A percentile compares a stretch with the other conserved stretches of the same genome.
Evolutionary conservation across 1,140 invertebrate species (phyloP).

Genomic region (Eriosoma lanigerum): DNA sequence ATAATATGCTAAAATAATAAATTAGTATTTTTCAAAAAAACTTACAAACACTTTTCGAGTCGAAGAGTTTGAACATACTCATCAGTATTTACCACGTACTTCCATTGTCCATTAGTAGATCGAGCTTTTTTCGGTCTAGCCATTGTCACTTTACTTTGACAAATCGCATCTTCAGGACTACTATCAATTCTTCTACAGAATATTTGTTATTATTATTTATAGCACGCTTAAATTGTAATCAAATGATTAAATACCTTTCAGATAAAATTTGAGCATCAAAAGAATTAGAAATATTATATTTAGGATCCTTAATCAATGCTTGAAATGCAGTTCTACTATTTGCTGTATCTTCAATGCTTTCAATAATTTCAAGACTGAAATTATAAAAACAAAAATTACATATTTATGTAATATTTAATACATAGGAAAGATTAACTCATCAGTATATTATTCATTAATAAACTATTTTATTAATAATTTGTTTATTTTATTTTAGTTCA

Average conservation of each 20-base stretch:
- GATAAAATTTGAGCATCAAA: slow-evolving; percentile 35
- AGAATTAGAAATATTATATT: slow-evolving; percentile 41
- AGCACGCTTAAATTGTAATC: too few relatives aligned
- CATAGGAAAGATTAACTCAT: too few relatives aligned
- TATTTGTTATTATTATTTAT: neutral
- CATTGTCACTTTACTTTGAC: slow-evolving; percentile 80
- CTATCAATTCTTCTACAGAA: slow-evolving; percentile 5
- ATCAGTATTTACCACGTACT: slow-evolving; percentile 83
- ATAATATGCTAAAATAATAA: neutral
- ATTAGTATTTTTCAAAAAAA: slow-evolving; percentile 4
- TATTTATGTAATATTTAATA: too few relatives aligned
- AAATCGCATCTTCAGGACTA: slow-evolving; percentile 56
- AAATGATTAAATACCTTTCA: slow-evolving; percentile 17
- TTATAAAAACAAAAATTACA: slow-evolving; percentile 20
- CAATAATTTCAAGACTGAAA: slow-evolving; percentile 72
- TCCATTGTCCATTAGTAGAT: slow-evolving; percentile 80
- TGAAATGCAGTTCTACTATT: slow-evolving; percentile 67
- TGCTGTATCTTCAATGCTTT: slow-evolving; percentile 66
- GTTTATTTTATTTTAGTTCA: too few relatives aligned
- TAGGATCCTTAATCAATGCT: slow-evolving; percentile 70
- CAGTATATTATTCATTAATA: too few relatives aligned
- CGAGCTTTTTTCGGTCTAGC: slow-evolving; percentile 78
- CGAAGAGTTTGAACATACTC: slow-evolving; percentile 82
- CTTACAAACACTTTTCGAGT: slow-evolving; percentile 79
- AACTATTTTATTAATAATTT: too few relatives aligned